A percentile compares a stretch with the other conserved stretches of the same genome.
These are phyloP conservation scores for Hippasteria phrygiana DNA, from an alignment of 53 echinoderm and acorn worm species.

Conservation along the genomic window DNA sequence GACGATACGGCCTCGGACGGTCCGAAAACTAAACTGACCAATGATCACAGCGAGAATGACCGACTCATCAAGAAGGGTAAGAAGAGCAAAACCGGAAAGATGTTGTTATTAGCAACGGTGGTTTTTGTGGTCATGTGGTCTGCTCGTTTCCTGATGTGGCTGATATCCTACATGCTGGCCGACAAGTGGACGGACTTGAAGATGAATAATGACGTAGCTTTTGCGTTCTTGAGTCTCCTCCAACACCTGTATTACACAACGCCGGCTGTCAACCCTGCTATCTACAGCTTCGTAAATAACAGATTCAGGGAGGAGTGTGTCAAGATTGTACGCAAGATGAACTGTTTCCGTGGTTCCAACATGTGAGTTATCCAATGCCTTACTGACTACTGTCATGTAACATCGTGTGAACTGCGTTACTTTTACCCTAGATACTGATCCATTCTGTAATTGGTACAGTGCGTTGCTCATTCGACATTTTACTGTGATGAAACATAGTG, in stretches of 20 bases:
- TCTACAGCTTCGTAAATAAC: conserved; percentile 83
- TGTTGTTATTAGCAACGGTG: conserved; percentile 79
- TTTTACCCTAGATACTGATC: no score
- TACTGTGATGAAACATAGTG: no score
- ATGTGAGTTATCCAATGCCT: no score
- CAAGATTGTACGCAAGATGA: conserved; percentile 40
- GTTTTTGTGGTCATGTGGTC: conserved; percentile 87
- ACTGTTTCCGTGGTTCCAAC: background rate
- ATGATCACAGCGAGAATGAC: background rate
- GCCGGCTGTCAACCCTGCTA: conserved; percentile 79
- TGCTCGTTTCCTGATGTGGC: conserved; percentile 86
- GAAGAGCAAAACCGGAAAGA: conserved; percentile 76
- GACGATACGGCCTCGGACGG: conserved; percentile 23
- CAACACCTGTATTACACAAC: conserved; percentile 88
- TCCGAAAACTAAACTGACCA: conserved; percentile 19
- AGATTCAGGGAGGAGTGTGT: conserved; percentile 75
- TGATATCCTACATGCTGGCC: conserved; percentile 40
- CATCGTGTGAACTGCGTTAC: no score
- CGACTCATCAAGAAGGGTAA: background rate
- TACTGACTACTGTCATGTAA: no score
- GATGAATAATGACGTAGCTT: conserved; percentile 42
- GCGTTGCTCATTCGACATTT: no score
- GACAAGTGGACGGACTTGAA: conserved; percentile 61
- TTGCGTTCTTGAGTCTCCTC: conserved; percentile 68
- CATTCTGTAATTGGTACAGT: no score